Conservation (phyloP, 1,140 invertebrate genomes). For the Drosophila lini region DNA sequence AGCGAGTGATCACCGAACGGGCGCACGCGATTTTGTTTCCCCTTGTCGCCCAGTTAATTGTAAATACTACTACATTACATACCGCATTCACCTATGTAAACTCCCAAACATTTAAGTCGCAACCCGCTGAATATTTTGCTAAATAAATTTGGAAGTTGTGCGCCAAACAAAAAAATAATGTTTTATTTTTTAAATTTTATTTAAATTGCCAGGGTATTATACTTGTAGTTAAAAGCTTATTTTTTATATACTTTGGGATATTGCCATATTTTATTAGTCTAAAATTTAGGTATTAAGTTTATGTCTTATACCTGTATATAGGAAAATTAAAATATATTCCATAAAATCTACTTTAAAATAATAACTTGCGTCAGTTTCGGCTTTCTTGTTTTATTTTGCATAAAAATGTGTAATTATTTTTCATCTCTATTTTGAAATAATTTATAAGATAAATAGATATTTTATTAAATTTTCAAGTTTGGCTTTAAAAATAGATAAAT, state of each 20-base stretch:
- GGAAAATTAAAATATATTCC: neutral
- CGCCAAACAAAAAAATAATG: conserved; percentile 8
- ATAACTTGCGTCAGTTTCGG: no score
- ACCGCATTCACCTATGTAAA: conserved; percentile 49
- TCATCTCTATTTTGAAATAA: no score
- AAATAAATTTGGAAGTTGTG: conserved; percentile 72
- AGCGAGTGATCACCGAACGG: conserved; percentile 31
- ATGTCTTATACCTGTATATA: no score
- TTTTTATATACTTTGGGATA: no score
- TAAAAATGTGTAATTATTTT: no score
- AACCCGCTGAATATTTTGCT: conserved; percentile 59
- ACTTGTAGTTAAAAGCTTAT: no score
- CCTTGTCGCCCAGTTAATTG: conserved; percentile 64
- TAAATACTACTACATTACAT: conserved; percentile 54
- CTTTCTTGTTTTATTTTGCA: no score
- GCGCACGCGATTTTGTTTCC: conserved; percentile 45
- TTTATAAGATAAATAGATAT: no score
- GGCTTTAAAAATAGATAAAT: no score
- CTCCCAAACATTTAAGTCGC: conserved; percentile 36
- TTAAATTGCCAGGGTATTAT: neutral
- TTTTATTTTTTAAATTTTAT: neutral
- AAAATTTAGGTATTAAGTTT: no score
- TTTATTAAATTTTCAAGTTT: neutral
- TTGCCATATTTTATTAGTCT: no score
- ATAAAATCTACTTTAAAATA: neutral